Conservation (phyloP, 2,888 invertebrate species). For the Morpho helenor region DNA sequence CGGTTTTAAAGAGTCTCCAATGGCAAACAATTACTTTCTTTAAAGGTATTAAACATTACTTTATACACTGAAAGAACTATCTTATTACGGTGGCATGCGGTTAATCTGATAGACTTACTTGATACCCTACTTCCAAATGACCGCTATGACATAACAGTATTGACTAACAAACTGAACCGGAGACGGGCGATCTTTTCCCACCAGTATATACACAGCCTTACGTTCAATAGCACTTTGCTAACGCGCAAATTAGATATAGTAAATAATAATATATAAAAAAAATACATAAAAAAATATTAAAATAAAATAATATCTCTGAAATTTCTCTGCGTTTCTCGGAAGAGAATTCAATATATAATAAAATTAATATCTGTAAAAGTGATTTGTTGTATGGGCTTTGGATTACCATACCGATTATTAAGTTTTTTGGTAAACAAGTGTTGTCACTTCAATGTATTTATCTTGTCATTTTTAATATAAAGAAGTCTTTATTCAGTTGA, state of each 20-base stretch:
- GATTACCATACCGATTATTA: neutral
- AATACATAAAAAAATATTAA: no score
- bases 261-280: no score
- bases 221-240: conserved; percentile 14
- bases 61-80: neutral
- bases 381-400: neutral
- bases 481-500: no score
- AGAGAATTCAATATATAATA: no score
- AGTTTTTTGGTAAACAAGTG: neutral
- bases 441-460: neutral
- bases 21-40: no score
- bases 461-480: conserved; percentile 10
- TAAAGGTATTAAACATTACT: no score
- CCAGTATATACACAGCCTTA: conserved; percentile 20
- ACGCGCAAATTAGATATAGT: neutral
- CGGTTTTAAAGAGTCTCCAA: no score
- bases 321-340: no score
- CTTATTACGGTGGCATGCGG: neutral
- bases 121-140: conserved; percentile 28
- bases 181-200: conserved; percentile 10
- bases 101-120: conserved; percentile 8
- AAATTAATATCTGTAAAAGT: neutral
- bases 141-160: conserved; percentile 38
- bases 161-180: conserved; percentile 36
- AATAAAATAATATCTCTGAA: no score